Evolutionary conservation across 2,888 invertebrate genomes (phyloP).

Genomic region (Mactromeris polynyma): DNA sequence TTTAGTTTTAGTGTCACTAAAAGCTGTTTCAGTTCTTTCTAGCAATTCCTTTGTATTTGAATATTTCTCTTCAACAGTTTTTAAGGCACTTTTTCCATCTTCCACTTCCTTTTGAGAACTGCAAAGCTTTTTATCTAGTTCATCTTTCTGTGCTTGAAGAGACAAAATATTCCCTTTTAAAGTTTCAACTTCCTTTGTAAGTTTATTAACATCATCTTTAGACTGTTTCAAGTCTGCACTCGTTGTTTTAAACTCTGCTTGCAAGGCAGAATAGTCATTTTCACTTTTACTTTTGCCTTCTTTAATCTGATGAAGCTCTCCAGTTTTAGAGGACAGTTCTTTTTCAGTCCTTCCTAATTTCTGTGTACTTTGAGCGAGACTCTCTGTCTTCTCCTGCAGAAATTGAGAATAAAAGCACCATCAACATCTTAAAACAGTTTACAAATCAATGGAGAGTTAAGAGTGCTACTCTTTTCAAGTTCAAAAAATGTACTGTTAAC

Average conservation of each 20-base stretch:
- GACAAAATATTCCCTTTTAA: slow-evolving; percentile 44
- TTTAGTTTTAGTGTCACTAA: slow-evolving; percentile 20
- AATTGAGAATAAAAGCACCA: not conserved
- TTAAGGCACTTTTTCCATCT: slow-evolving; percentile 25
- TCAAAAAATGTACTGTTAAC: too few species aligned
- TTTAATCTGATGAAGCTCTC: slow-evolving; percentile 43
- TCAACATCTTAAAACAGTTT: too few species aligned
- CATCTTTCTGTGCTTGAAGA: slow-evolving; percentile 41
- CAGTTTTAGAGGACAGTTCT: slow-evolving; percentile 47
- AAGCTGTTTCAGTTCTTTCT: slow-evolving; percentile 24
- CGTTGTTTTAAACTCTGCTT: slow-evolving; percentile 39
- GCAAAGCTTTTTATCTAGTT: slow-evolving; percentile 25
- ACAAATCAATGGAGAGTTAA: too few species aligned
- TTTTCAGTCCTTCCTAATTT: slow-evolving; percentile 58
- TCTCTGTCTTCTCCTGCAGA: slow-evolving; percentile 48
- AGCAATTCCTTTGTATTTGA: not conserved
- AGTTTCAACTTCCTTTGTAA: slow-evolving; percentile 59
- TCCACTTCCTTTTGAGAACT: slow-evolving; percentile 25
- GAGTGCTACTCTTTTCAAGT: too few species aligned
- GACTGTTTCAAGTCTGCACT: slow-evolving; percentile 54
- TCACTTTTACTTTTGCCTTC: slow-evolving; percentile 45
- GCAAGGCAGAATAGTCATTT: slow-evolving; percentile 40
- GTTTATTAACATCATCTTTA: slow-evolving; percentile 53
- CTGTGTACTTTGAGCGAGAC: slow-evolving; percentile 54
- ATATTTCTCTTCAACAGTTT: slow-evolving; percentile 16